A percentile compares a stretch with the other conserved stretches of the same genome.
phyloP scores from a whole-genome alignment of 2,113 vertebrate genomes.

The Eulemur rufifrons region DNA sequence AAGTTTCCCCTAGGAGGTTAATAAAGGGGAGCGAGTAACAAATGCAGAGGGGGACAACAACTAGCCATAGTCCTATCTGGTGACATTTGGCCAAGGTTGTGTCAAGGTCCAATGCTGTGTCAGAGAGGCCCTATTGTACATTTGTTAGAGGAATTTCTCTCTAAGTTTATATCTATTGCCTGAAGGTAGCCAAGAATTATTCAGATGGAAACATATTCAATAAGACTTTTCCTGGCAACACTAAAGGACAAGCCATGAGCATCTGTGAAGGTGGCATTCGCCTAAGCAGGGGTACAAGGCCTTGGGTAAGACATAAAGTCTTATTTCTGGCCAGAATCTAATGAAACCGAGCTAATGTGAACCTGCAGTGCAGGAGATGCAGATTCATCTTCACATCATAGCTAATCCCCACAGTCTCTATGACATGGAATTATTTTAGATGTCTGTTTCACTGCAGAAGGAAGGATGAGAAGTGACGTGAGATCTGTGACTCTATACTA shows the following conservation, averaged over 20 bases:
- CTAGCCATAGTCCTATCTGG: too few relatives aligned
- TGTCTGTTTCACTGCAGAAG: constrained; percentile 18
- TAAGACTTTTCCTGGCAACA: neutral
- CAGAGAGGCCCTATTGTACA: neutral
- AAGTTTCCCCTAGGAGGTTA: neutral
- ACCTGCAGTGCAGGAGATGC: neutral
- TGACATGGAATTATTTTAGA: constrained; percentile 45
- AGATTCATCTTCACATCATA: neutral
- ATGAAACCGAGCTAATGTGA: neutral
- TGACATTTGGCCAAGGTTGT: neutral
- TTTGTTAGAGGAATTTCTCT: neutral
- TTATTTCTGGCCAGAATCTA: neutral
- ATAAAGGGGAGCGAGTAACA: neutral
- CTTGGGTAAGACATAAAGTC: neutral
- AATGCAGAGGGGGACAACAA: neutral
- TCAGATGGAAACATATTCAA: neutral
- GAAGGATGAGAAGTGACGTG: neutral
- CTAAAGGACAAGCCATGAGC: neutral
- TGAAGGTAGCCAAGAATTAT: neutral
- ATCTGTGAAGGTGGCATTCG: neutral
- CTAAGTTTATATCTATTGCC: neutral
- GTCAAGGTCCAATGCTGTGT: neutral
- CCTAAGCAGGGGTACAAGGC: neutral
- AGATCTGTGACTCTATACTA: neutral
- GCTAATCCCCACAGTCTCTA: constrained; percentile 32